Evolutionary conservation across 2,888 invertebrate genomes (phyloP), one percentile per base, ranked within the genome.

Genomic region (Galerucella nymphaeae): DNA sequence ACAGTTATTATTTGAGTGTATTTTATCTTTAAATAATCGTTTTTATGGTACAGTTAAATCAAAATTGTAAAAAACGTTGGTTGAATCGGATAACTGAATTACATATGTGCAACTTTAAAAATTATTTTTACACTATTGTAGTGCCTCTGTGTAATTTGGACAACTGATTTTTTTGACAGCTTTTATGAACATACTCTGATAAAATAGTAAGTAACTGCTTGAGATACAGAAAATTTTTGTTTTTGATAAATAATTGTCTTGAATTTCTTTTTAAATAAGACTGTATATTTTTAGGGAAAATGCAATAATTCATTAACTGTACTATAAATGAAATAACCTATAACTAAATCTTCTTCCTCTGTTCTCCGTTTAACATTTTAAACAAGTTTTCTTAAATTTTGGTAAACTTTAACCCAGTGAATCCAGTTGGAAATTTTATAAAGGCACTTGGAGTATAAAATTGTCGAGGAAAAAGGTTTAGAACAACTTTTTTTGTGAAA

Each of bases 1-100:
- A 84, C 81, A 81, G 78, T 84, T 84, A 84, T 84, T 84, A 82
- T 84, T 84, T 84, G 30, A 30, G 30, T 30, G 80, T 83, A 84
- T 81, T 82, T 82, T 82, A 77, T 73, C 71, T 58, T 66, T 74
- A 48, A n/a, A 48, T 77, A 78, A 79, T 66, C 68, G 45, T 75
- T 72, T 70, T 76, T 72, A 38, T 75, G 70, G 69, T 70, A 57
- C 59, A 63, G 57, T 64, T 70, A 57, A 57, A 70, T n/a, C n/a
- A n/a, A n/a, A n/a, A n/a, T n/a, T n/a, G n/a, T n/a, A n/a, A n/a
- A n/a, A n/a, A n/a, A n/a, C n/a, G n/a, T n/a, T n/a, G 8, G 8
- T 8, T 30, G 6, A 30, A 30, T 30, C 30, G 8, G 8, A 30
- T 30, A 30, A 45, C 42, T 45, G 42, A 45, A 45, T 45, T 13